Base-by-base conservation (phyloP, 2,888 invertebrate species). In the Exephanes ischioxanthus region DNA sequence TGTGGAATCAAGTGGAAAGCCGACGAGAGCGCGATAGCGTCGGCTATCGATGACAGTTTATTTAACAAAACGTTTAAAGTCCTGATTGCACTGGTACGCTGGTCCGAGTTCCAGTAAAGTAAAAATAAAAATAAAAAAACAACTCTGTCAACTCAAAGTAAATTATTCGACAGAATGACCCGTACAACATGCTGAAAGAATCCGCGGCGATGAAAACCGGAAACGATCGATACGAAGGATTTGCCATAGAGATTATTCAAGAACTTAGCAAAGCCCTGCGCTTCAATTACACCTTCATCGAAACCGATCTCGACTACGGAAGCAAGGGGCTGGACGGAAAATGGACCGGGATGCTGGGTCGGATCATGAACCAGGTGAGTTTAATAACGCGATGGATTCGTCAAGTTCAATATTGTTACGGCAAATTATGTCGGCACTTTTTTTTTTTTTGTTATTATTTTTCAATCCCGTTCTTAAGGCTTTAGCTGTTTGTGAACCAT, bases 151-250 rank as follows among this genome's bases (percentile, higher is more conserved):
- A 11, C 61, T 58, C 30, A 6, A 7, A 33, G 26, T 48, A 48
- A 48, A 48, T 30, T 41, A 3, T 30, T 26, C 16, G 92, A 22
- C 92, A 98, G 98, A 97, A 97, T 91, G 95, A 96, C 53, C 99
- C 99, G 0, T 99, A 99, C 90, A 97, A 97, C 14, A 98, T 98
- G 97, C 93, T 97, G n/a, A 98, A 97, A 92, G 96, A 97, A 90
- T 96, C 97, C 0, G 93, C 96, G 30, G 94, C 92, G 1, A 94
- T 93, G 86, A 94, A 97, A 77, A 95, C 95, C 72, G 98, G 98
- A 0, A 98, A 98, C 91, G 97, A 97, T 86, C 96, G 97, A 22
- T 98, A 96, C 91, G 98, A 98, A 94, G 98, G 98, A 6, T 99
- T 97, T 91, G 97, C 97, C 51, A 97, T 99, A 77, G 99, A 99